Base-by-base conservation (phyloP, 2,797 vertebrate genomes). In the Hypotaenidia okinawae region DNA sequence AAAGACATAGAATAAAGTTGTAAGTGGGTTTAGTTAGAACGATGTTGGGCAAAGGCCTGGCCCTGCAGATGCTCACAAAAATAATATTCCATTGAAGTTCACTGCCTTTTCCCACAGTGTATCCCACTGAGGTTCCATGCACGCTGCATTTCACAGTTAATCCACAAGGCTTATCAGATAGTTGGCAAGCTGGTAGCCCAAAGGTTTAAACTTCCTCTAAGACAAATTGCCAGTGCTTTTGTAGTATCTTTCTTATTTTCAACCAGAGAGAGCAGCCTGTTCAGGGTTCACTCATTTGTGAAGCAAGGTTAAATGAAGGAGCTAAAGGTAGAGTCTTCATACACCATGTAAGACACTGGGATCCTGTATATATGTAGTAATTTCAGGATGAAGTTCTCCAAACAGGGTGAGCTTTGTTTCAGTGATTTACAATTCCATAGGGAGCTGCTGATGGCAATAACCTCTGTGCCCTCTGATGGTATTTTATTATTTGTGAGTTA, bases 401-500 rank as follows among this genome's bases (percentile, higher is more conserved):
- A 57, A 92, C 91, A 92, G 41, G 33, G 18, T 61, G 47, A 83
- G 39, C 43, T 78, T 86, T 79, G 85, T 88, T 94, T 63, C 73
- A 69, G 66, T 64, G n/a, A 93, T 95, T 96, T 93, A 86, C 66
- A 67, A 10, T 94, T 86, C 87, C 47, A 13, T 43, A 75, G 76
- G 82, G 92, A 87, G 30, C 55, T 89, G 67, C 52, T 88, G 94
- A 79, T 93, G 85, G 89, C 93, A 90, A 86, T 94, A 90, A 93
- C 93, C 89, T 82, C 66, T 52, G 16, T 94, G 89, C 69, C 82
- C 76, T 93, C 67, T 37, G 62, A 79, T 86, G 55, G 55, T 93
- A 75, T 91, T 93, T 94, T 94, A 61, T 96, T 93, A 74, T 94
- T 87, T 59, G 28, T 95, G 79, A 94, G 74, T 94, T 96, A 94